Percentiles rank a stretch among this genome's conserved stretches.
phyloP scores from a whole-genome alignment of 2,888 invertebrate species.

The Napeogenes sylphis region DNA sequence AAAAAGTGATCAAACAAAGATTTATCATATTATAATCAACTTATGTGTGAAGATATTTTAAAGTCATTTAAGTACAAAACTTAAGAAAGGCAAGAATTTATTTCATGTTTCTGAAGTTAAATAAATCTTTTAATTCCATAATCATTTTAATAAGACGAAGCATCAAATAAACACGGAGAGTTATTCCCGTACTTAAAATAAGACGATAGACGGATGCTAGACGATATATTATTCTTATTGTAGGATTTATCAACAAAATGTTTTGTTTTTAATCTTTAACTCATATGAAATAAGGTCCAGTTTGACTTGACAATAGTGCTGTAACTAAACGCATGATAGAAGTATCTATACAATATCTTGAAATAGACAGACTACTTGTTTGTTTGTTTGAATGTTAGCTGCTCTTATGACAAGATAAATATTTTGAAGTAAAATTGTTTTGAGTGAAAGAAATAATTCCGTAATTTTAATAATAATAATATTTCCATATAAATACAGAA shows the following conservation, averaged over 20 bases:
- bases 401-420: too few species aligned
- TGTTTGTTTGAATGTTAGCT: too few species aligned
- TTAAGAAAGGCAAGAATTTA: too few species aligned
- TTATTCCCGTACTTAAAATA: not conserved
- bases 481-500: too few species aligned
- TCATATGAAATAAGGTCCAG: not conserved
- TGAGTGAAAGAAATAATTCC: too few species aligned
- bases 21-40: too few species aligned
- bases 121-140: not conserved
- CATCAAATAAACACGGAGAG: not conserved
- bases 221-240: constrained; percentile 3
- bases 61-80: too few species aligned
- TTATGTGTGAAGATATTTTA: too few species aligned
- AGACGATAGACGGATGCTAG: constrained; percentile 6
- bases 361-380: not conserved
- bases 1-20: too few species aligned
- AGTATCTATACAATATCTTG: not conserved
- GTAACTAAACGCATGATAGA: not conserved
- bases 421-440: too few species aligned
- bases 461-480: too few species aligned
- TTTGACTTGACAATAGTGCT: not conserved
- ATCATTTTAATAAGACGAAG: not conserved
- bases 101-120: not conserved
- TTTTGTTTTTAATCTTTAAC: not conserved
- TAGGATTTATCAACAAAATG: not conserved